Evolutionary conservation across 2,797 vertebrate species (phyloP), one percentile per base, ranked within the genome.

Genomic region (Phalloptychus januarius): DNA sequence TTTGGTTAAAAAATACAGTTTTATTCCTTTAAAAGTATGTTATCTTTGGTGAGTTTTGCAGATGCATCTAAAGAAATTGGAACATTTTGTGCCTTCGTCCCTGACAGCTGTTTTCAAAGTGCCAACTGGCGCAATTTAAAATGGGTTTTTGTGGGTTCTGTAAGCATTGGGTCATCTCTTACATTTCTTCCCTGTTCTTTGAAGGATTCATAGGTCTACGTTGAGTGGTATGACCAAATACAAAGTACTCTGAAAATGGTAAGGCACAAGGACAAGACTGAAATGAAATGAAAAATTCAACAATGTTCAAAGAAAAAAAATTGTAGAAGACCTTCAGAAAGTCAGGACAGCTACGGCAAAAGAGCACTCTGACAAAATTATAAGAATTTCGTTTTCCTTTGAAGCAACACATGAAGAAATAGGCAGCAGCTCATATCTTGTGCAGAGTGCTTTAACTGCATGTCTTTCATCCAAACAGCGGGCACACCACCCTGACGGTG

Each of bases 401-500:
- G 74, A 63, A 75, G 74, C 56, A 63, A 25, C 56, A 36, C 61
- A 23, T 63, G 50, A 75, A 75, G 42, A 25, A 63, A 63, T 15
- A 4, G n/a, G 74, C 2, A 45, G 31, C 4, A 31, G 56, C 28
- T 36, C 16, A 61, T 42, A 28, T 45, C 28, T 36, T 46, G 18
- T 25, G 28, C 40, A 65, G 28, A 15, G 28, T 44, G 42, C 28
- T 61, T 71, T 72, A 3, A 79, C 70, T 28, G 20, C 20, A n/a
- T 76, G 83, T 44, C 44, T 78, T 69, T 65, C 38, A 25, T 61
- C 28, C 45, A 63, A 71, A 83, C 93, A 99, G 98, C 0, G 98
- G 98, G 12, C 95, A 98, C 95, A 99, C 98, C 0, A 96, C 97
- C 11, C 93, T 99, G 91, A 98, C 96, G 0, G 81, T 99, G 91